These are phyloP conservation scores for Chironomus tentans DNA, from an alignment of 2,888 invertebrate genomes.

Conservation along the genomic window DNA sequence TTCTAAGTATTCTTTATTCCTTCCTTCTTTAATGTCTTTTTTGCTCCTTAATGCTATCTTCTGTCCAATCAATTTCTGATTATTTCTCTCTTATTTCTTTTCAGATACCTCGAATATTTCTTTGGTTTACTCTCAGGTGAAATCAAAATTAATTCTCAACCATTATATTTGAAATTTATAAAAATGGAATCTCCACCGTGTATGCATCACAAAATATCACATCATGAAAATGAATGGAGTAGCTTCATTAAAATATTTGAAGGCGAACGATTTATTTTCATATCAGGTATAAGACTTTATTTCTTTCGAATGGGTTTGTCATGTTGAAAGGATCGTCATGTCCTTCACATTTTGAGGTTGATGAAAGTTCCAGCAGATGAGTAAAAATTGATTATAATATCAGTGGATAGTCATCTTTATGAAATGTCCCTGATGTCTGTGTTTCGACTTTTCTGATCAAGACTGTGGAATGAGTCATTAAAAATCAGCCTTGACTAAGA, in stretches of 20 bases:
- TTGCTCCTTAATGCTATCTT: constrained; percentile 19
- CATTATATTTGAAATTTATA: constrained; percentile 77
- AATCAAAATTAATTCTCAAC: constrained; percentile 78
- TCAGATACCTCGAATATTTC: constrained; percentile 76
- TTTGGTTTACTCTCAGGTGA: constrained; percentile 81
- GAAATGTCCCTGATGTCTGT: too few relatives aligned
- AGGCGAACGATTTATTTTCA: constrained; percentile 80
- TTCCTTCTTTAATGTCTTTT: not conserved
- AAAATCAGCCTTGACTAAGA: too few relatives aligned
- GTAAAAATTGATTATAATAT: too few relatives aligned
- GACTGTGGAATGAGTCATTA: too few relatives aligned
- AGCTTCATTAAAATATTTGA: constrained; percentile 84
- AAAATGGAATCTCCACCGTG: constrained; percentile 80
- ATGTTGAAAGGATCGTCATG: not conserved
- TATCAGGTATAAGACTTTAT: constrained; percentile 53
- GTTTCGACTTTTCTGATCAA: too few relatives aligned
- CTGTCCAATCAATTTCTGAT: constrained; percentile 33
- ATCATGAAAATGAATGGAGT: constrained; percentile 50
- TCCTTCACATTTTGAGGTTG: not conserved
- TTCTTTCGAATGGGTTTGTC: not conserved
- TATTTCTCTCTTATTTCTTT: not conserved
- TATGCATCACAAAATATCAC: constrained; percentile 40
- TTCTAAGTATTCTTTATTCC: not conserved
- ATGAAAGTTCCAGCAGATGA: too few relatives aligned
- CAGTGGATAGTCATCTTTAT: too few relatives aligned